Evolutionary conservation across 2,797 vertebrate genomes (phyloP), one percentile per base, ranked within the genome.

Genomic region (Balearica regulorum): DNA sequence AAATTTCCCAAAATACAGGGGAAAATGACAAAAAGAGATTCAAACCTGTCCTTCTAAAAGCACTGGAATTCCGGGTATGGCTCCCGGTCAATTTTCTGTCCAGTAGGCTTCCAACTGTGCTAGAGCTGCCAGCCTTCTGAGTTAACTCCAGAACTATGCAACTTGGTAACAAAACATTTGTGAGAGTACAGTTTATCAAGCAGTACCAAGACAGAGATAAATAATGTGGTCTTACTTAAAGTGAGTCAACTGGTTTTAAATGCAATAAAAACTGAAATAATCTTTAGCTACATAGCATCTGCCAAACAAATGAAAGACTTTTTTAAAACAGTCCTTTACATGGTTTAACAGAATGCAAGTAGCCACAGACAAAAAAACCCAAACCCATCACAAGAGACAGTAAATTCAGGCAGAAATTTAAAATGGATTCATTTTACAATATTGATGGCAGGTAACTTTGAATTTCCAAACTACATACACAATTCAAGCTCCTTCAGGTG

Each of bases 131-230:
- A 94, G 77, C 57, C 58, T 93, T 88, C 72, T 92, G 83, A 96
- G 82, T 87, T 92, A 94, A 95, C 69, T 90, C 62, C 72, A 87
- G 44, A 98, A 90, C 51, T 89, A 90, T 70, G 87, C 78, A 85
- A 70, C 48, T 55, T 66, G 6, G 81, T 96, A 95, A 97, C 81
- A 94, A 76, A 95, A 96, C 87, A 90, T 71, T 94, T 96, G 75
- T 84, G 81, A 96, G 92, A 93, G 70, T 44, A 64, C 53, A 96
- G 58, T 71, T 79, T 66, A 87, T 35, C 70, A 76, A 90, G 44
- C 82, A 76, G 9, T 26, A 78, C 92, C 93, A 93, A 91, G 84
- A 82, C 53, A 77, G 69, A 86, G 77, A 87, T 37, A 93, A 95
- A 88, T 10, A 76, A 51, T 1, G 1, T 55, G 71, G 84, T 72